Base-by-base conservation (phyloP, 1,140 invertebrate species). In the Potamilus streckersoni region DNA sequence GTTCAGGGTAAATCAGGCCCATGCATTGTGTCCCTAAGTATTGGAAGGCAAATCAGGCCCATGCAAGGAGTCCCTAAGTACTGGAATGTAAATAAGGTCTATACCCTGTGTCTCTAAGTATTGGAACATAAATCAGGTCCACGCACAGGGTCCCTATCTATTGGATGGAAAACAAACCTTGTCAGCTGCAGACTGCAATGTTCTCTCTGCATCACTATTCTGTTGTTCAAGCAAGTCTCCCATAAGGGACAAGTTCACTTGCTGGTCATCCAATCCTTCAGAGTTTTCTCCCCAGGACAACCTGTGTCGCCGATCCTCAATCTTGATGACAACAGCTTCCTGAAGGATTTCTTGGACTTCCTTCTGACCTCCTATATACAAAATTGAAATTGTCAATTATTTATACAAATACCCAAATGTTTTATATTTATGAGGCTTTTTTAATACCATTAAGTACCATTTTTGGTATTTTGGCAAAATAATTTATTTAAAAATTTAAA, bases 171-270 rank as follows among this genome's bases (percentile, higher is more conserved):
- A 49, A 49, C 38, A 49, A 49, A 60, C 60, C 20, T 66, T 64
- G 16, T 58, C 73, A 62, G 74, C 58, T 17, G 74, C 49, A 27
- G 56, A 56, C 15, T 74, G 73, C n/a, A 83, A 70, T 27, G 81
- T 23, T 74, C 76, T 81, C 67, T 85, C 82, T 56, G 83, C 82
- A 20, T 88, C 85, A 55, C 61, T 58, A 55, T 84, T 82, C 72
- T 87, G 87, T 60, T 79, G 63, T 38, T 80, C 69, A 20, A 87
- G 68, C 2, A 88, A 77, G 56, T 83, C 80, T n/a, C 85, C 82
- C 78, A 88, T 82, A 31, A 86, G 62, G 27, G 79, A 73, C 57
- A 78, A 56, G 61, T 77, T 31, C 23, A 82, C 63, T 17, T 78
- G 61, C 27, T 71, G 73, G 60, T 84, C 80, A 57, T 63, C 69